phyloP scores from a whole-genome alignment of 92 coral and sea anemone species.

The Palythoa caribaeorum region DNA sequence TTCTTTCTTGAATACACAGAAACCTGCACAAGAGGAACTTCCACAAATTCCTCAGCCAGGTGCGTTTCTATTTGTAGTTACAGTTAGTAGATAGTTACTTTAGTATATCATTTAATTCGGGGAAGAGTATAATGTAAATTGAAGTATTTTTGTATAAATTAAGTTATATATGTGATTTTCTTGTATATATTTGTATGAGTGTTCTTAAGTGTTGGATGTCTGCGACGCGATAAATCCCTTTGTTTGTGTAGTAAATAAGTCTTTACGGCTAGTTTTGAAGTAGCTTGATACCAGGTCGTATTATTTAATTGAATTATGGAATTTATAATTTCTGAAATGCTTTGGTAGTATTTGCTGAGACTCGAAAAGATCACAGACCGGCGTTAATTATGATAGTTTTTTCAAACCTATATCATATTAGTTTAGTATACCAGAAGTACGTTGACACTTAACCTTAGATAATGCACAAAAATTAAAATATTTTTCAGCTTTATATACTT shows the following conservation, averaged over 20 bases:
- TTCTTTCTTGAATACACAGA: constrained; percentile 13
- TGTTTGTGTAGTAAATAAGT: background rate
- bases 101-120: background rate
- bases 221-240: background rate
- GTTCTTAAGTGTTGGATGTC: background rate
- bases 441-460: too few relatives aligned
- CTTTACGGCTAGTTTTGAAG: background rate
- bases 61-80: background rate
- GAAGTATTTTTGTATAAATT: background rate
- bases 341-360: background rate
- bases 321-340: background rate
- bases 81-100: background rate
- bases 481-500: too few relatives aligned
- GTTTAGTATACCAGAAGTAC: too few relatives aligned
- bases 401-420: too few relatives aligned
- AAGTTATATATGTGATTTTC: background rate
- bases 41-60: constrained; percentile 30
- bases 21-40: background rate
- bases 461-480: too few relatives aligned
- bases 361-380: background rate
- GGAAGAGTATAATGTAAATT: background rate
- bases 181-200: background rate
- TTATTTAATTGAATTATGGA: background rate
- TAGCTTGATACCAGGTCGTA: background rate
- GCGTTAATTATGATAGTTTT: too few relatives aligned